phyloP scores from a whole-genome alignment of 2,113 vertebrate genomes.

The Sakesphorus luctuosus region DNA sequence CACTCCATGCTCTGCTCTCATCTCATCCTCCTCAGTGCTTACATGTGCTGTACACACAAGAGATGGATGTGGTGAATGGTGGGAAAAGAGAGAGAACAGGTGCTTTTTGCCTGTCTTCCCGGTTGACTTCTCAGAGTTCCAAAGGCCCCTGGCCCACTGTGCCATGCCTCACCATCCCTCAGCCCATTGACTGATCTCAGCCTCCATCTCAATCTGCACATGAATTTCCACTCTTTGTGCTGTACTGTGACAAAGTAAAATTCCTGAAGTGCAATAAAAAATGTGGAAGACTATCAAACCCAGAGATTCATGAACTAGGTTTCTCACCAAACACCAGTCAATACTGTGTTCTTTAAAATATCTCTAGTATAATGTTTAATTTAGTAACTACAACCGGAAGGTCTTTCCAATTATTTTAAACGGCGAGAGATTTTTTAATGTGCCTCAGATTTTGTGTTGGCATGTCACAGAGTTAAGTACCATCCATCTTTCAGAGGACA shows the following conservation, averaged over 20 bases:
- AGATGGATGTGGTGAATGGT: not conserved
- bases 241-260: slow-evolving; percentile 29
- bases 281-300: slow-evolving; percentile 37
- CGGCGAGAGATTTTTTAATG: slow-evolving; percentile 13
- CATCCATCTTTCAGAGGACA: not conserved
- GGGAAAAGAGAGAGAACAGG: not conserved
- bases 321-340: slow-evolving; percentile 10
- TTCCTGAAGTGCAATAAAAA: slow-evolving; percentile 46
- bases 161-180: not conserved
- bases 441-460: slow-evolving; percentile 36
- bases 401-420: slow-evolving; percentile 32
- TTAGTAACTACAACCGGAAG: slow-evolving; percentile 36
- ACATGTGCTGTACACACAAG: rapidly evolving
- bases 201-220: rapidly evolving
- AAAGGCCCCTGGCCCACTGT: not conserved
- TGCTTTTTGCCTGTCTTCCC: slow-evolving; percentile 16
- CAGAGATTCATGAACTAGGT: slow-evolving; percentile 24
- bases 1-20: rapidly evolving
- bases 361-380: slow-evolving; percentile 22
- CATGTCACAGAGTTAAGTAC: not conserved
- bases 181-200: not conserved
- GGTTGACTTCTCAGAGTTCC: not conserved
- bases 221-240: not conserved
- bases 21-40: not conserved
- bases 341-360: not conserved